phyloP scores from a whole-genome alignment of 2,888 invertebrate genomes.

The Carterocephalus palaemon region DNA sequence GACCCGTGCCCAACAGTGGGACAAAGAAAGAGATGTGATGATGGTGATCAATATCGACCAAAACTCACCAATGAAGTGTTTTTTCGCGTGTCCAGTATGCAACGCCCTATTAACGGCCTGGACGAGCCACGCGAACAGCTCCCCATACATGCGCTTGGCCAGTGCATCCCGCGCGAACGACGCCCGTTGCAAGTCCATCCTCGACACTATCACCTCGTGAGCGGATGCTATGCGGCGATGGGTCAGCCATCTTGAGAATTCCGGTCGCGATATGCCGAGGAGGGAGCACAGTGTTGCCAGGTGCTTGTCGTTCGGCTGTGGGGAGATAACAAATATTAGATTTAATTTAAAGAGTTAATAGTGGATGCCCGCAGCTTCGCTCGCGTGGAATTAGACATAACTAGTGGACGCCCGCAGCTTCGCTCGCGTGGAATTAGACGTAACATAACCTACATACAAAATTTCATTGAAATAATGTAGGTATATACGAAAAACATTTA shows the following conservation, averaged over 20 bases:
- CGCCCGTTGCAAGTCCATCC: slow-evolving; percentile 88
- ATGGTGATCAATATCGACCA: too few species aligned
- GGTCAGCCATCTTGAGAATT: slow-evolving; percentile 92
- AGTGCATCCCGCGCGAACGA: slow-evolving; percentile 93
- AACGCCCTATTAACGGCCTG: slow-evolving; percentile 91
- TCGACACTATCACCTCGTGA: slow-evolving; percentile 91
- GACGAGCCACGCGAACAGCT: slow-evolving; percentile 96
- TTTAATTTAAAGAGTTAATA: too few species aligned
- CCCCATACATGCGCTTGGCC: slow-evolving; percentile 96
- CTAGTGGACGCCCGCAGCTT: too few species aligned
- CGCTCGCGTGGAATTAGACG: too few species aligned
- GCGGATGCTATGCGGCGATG: slow-evolving; percentile 94
- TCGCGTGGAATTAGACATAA: too few species aligned
- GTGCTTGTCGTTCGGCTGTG: slow-evolving; percentile 79
- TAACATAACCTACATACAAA: too few species aligned
- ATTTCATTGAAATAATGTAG: too few species aligned
- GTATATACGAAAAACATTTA: too few species aligned
- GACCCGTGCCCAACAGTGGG: too few species aligned
- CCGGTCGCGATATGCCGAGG: slow-evolving; percentile 85
- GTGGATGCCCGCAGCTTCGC: too few species aligned
- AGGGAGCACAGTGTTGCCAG: slow-evolving; percentile 83
- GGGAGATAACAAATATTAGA: neutral
- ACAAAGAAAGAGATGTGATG: too few species aligned
- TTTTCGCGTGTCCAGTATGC: slow-evolving; percentile 81
- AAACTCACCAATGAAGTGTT: slow-evolving; percentile 89